Percentiles rank a stretch among this genome's conserved stretches.
These are phyloP conservation scores for Mimumesa dahlbomi DNA, from an alignment of 2,888 invertebrate genomes.

Conservation along the genomic window DNA sequence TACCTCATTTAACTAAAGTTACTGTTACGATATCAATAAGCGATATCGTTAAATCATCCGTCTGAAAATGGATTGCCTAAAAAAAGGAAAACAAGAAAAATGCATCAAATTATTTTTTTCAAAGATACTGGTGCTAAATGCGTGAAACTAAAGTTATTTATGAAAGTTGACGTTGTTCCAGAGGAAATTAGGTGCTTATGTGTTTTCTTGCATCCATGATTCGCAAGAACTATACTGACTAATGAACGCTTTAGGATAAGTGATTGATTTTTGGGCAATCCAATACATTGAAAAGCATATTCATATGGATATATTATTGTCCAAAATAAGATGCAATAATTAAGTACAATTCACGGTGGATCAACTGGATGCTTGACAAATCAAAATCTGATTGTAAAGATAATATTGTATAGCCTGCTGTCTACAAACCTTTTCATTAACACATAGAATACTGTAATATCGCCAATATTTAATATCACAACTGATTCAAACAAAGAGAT, in stretches of 20 bases:
- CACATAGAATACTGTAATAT: conserved; percentile 52
- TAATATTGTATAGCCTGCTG: conserved; percentile 58
- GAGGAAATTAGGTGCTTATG: conserved; percentile 69
- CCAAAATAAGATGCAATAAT: conserved; percentile 73
- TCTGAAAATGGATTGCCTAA: conserved; percentile 76
- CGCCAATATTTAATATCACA: conserved; percentile 48
- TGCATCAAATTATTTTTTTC: conserved; percentile 70
- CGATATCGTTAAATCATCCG: conserved; percentile 73
- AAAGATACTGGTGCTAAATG: conserved; percentile 69
- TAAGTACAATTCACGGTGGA: conserved; percentile 74
- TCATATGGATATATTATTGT: conserved; percentile 55
- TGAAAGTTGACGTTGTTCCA: conserved; percentile 56
- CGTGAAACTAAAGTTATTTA: conserved; percentile 66
- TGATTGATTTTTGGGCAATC: conserved; percentile 72
- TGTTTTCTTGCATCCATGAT: conserved; percentile 67
- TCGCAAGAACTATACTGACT: conserved; percentile 59
- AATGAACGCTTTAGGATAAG: conserved; percentile 53
- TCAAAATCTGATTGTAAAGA: conserved; percentile 69
- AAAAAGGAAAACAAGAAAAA: too few species aligned
- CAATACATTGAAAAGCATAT: conserved; percentile 59
- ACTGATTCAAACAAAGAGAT: conserved; percentile 65
- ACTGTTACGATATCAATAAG: conserved; percentile 70
- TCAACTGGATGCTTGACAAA: conserved; percentile 71
- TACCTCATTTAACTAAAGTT: conserved; percentile 77
- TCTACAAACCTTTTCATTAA: conserved; percentile 61